Evolutionary conservation across 2,888 invertebrate species (phyloP), one percentile per base, ranked within the genome.

Genomic region (Eurois occulta): DNA sequence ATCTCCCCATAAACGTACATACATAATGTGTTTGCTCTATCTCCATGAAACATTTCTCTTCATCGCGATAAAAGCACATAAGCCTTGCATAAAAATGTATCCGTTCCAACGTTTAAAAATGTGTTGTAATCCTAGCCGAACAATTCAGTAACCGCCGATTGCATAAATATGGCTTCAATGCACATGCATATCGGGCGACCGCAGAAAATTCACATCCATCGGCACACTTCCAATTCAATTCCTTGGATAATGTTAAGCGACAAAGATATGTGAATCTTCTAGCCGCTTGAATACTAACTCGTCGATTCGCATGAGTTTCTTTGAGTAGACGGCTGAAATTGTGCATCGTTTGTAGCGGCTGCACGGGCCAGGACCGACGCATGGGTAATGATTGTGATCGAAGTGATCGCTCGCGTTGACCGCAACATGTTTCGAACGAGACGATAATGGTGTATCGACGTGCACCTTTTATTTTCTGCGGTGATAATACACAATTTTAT

Each of bases 341-440:
- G 89, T 91, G 91, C 91, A 93, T 92, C 91, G 91, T 85, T 82
- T 92, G 89, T 87, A 94, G 93, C 93, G 90, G 92, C 93, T 93
- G 93, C 89, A 88, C 87, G 91, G 89, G 87, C 91, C 88, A 87
- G 89, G 85, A 87, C 91, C 91, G 88, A 91, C 91, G 90, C 90
- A 90, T 90, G 91, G 92, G 91, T 95, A 95, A 95, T 95, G 94
- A 94, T 95, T 94, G 93, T 92, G 93, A 95, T 95, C 92, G 93
- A 89, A 93, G 89, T 93, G 93, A 95, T 95, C 93, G 94, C 92
- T 93, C 89, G 92, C 90, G 87, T 90, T 92, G 91, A 96, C 96
- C 96, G 88, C 96, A 96, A 95, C 95, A 94, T 94, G 94, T 92
- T 94, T 90, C 87, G 91, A 95, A 96, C 94, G 94, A 95, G 96